A percentile compares a stretch with the other conserved stretches of the same genome.
These are phyloP conservation scores for Xylocampa areola DNA, from an alignment of 2,888 invertebrate species.

Conservation along the genomic window DNA sequence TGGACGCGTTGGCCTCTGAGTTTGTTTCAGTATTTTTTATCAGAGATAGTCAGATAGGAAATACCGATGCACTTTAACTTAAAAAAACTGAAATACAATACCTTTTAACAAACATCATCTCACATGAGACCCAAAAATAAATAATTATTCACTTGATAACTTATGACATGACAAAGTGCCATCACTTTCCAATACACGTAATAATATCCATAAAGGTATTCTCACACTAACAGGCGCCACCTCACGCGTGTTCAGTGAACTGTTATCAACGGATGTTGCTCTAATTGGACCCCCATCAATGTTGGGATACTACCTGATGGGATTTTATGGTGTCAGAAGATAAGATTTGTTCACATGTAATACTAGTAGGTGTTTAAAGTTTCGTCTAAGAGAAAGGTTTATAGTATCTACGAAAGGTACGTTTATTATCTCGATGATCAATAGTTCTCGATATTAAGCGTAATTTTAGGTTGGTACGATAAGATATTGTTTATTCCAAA, in stretches of 20 bases:
- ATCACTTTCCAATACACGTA: slow-evolving; percentile 49
- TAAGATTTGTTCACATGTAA: slow-evolving; percentile 55
- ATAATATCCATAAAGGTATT: slow-evolving; percentile 50
- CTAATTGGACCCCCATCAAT: slow-evolving; percentile 78
- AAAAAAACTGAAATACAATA: background rate
- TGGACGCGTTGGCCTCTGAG: too few species aligned
- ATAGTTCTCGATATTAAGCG: too few species aligned
- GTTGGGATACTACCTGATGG: slow-evolving; percentile 47
- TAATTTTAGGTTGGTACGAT: too few species aligned
- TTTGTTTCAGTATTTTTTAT: too few species aligned
- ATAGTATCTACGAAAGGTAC: background rate
- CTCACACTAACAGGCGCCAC: slow-evolving; percentile 70
- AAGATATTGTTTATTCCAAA: too few species aligned
- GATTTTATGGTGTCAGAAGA: slow-evolving; percentile 52
- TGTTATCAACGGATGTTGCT: slow-evolving; percentile 72
- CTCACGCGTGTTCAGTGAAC: slow-evolving; percentile 67
- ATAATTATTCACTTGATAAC: background rate
- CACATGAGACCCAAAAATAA: too few species aligned
- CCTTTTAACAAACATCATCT: background rate
- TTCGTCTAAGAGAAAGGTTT: background rate
- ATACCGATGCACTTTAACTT: too few species aligned
- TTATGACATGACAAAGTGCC: slow-evolving; percentile 30
- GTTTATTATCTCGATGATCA: background rate
- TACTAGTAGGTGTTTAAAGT: slow-evolving; percentile 27
- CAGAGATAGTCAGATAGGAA: too few species aligned